Evolutionary conservation across 1,140 invertebrate species (phyloP), one percentile per base, ranked within the genome.

Genomic region (Megathymus violae): DNA sequence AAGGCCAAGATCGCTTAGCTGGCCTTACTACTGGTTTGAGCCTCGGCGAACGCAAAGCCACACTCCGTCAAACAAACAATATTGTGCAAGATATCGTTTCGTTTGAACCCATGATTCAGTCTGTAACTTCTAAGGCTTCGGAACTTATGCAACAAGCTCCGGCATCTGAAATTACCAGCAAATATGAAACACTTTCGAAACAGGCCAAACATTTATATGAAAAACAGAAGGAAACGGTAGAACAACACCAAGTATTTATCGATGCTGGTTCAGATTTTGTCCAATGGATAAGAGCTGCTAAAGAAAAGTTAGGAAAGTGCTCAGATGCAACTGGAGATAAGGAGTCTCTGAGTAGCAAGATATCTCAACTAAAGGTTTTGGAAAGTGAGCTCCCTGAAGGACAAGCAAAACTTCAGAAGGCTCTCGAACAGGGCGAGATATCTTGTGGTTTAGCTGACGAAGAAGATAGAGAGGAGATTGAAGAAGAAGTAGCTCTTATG

Each of bases 51-150:
- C 93, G 96, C 62, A 97, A 97, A 89, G 97, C 96, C 3, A 96
- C 95, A 76, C 92, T 98, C n/a, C 93, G 97, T 62, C 96, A 97
- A 84, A 98, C 97, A 11, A 97, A 97, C 82, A 97, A 96, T 85
- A 97, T 98, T 78, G 97, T 98, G 11, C 97, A 97, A 90, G 97
- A 98, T 88, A 98, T 98, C 74, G 97, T 98, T 52, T 97, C 96
- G 11, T 97, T 98, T 89, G 97, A 98, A 85, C 97, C 97, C 3
- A 98, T 98, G 96, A 98, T 98, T 70, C 96, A 97, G 82, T 97
- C 97, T 25, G 96, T 98, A 9, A 95, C 96, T 38, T 96, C 95
- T 25, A 98, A 98, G 92, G 97, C 97, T 52, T 97, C 97, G 73
- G 96, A 97, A 90, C 89, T 97, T 52, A 95, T 95, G 89, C 96